These are phyloP conservation scores for Cavia aperea DNA, from an alignment of 2,113 vertebrate genomes.

Conservation along the genomic window DNA sequence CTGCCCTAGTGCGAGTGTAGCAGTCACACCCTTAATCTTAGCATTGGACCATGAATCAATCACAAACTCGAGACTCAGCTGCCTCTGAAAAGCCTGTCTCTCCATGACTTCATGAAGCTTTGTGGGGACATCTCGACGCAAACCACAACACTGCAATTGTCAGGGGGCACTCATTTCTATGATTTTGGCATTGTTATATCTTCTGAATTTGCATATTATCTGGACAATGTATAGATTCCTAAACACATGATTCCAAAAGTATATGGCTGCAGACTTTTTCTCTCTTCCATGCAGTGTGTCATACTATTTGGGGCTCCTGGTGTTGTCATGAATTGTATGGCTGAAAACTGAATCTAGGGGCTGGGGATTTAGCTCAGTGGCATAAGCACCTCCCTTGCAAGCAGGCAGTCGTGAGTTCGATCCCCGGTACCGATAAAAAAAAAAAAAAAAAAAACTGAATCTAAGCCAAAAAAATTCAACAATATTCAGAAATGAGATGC, in stretches of 20 bases:
- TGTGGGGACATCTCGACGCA: neutral
- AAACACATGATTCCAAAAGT: neutral
- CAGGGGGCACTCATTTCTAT: neutral
- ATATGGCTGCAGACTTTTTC: neutral
- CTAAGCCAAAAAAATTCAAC: neutral
- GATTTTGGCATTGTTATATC: neutral
- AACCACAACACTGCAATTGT: neutral
- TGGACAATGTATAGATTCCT: neutral
- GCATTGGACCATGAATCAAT: neutral
- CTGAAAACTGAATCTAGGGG: slow-evolving; percentile 37
- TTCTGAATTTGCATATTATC: neutral
- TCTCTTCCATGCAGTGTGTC: neutral
- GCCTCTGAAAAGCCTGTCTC: neutral
- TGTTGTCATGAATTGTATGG: neutral
- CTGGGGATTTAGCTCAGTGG: no score
- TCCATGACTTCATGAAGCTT: neutral
- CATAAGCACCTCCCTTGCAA: no score
- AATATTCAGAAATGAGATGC: slow-evolving; percentile 28
- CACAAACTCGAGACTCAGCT: neutral
- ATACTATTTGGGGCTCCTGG: neutral
- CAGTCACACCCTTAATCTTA: neutral
- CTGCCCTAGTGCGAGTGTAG: no score
- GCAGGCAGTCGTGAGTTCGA: no score
- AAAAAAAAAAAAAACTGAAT: slow-evolving; percentile 20
- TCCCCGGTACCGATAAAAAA: no score